Conservation (phyloP, 2,113 vertebrate species). For the Haliaeetus leucogaster region DNA sequence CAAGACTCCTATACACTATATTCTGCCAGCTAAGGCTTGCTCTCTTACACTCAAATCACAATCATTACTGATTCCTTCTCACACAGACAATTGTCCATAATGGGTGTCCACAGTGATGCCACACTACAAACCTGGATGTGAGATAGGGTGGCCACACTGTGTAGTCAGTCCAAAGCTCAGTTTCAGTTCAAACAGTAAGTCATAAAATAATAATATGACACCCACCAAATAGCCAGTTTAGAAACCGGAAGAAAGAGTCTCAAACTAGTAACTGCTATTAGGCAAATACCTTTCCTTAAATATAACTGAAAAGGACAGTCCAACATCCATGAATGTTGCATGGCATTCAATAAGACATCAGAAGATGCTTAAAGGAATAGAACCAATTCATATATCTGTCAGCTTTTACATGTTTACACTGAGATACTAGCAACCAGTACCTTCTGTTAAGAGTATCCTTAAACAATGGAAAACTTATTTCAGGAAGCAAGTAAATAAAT, state of each 20-base stretch:
- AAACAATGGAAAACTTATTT: neutral
- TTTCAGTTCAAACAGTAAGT: neutral
- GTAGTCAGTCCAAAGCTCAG: neutral
- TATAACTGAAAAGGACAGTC: neutral
- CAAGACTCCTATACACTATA: neutral
- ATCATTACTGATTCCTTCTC: neutral
- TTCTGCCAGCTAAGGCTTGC: neutral
- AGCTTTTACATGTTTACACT: neutral
- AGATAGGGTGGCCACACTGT: neutral
- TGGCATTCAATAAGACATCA: neutral
- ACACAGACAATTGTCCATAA: neutral
- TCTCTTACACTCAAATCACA: neutral
- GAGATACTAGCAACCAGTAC: neutral
- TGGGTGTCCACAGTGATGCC: neutral
- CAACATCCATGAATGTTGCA: neutral
- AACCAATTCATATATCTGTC: neutral
- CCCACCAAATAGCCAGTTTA: neutral
- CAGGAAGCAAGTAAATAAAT: neutral
- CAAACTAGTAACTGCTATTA: neutral
- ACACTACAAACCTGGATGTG: neutral
- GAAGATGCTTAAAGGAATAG: neutral
- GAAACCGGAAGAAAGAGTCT: neutral
- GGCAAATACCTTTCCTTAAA: neutral
- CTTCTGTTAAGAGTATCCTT: neutral
- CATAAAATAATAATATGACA: neutral